Base-by-base conservation (phyloP, 2,113 vertebrate species). In the Jaculus jaculus region DNA sequence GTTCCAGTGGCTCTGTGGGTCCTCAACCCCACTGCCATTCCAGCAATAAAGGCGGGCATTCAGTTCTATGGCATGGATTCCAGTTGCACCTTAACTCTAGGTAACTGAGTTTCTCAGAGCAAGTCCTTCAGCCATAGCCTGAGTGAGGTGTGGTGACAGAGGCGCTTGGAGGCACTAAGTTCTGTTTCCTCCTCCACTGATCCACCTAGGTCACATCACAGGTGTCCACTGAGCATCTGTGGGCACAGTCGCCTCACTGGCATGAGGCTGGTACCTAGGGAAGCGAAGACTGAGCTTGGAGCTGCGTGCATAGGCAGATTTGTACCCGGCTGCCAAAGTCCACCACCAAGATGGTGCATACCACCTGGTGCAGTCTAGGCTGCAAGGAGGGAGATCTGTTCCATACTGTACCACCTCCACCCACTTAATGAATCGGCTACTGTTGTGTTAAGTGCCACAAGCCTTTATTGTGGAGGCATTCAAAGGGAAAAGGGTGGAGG, bases 261-360 rank as follows among this genome's bases (percentile, higher is more conserved):
- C 77, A 1, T 3, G 0, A 17, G 11, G 71, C 30, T 0, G 4
- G 9, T 34, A 61, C 20, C 2, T 24, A 24, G 7, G 24, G 11
- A 13, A 0, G 1, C 58, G 34, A 58, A 47, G 73, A 24, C 81
- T 4, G 37, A 39, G 24, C 37, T 9, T 24, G 51, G 58, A 47
- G 30, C 51, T 16, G 1, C 0, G 0, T 2, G 1, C 32, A 16
- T 2, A 58, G 73, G n/a, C 8, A 0, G 5, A 2, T 34, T 26
- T 2, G 34, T 69, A 68, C 65, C 32, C 77, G n/a, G 87, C 37
- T 4, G 2, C 54, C 37, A 7, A 8, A 42, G 80, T 39, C 60
- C 15, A 0, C 30, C 42, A n/a, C 61, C 78, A 65, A 2, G 21
- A 1, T 3, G 39, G 37, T 9, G 7, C 51, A 37, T 54, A 26